A percentile compares a stretch with the other conserved stretches of the same genome.
phyloP scores from a whole-genome alignment of 2,113 vertebrate species.

The Varanus komodoensis region DNA sequence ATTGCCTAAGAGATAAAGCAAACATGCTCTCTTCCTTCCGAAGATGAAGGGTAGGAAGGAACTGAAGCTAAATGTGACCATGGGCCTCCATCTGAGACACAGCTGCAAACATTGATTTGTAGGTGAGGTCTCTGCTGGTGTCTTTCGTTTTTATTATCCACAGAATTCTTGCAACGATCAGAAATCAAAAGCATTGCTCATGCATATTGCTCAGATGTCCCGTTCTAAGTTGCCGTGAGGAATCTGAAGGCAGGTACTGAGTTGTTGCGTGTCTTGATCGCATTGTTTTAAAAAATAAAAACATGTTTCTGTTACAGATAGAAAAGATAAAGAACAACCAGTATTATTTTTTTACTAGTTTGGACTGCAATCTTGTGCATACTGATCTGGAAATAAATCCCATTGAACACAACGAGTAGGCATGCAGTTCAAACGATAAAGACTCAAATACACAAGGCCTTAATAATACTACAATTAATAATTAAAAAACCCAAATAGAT shows the following conservation, averaged over 20 bases:
- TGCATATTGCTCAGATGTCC: background rate
- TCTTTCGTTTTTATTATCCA: background rate
- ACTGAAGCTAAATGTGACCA: background rate
- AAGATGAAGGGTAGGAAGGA: background rate
- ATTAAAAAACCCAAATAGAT: too few relatives aligned
- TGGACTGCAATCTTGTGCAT: background rate
- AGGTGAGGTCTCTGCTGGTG: background rate
- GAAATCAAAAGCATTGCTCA: background rate
- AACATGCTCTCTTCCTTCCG: conserved; percentile 10
- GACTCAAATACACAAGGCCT: too few relatives aligned
- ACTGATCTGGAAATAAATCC: too few relatives aligned
- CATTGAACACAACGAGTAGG: background rate
- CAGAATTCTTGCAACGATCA: background rate
- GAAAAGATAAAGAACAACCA: background rate
- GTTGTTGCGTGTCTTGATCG: background rate
- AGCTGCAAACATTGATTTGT: background rate
- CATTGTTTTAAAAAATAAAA: background rate
- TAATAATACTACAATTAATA: too few relatives aligned
- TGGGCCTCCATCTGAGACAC: background rate
- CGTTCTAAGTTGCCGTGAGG: background rate
- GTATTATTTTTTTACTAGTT: background rate
- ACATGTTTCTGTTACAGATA: background rate
- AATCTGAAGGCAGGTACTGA: too few relatives aligned
- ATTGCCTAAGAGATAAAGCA: background rate
- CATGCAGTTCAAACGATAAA: background rate